Percentiles rank a stretch among this genome's conserved stretches.
phyloP scores from a whole-genome alignment of 2,113 vertebrate genomes.

The Chroicocephalus ridibundus region DNA sequence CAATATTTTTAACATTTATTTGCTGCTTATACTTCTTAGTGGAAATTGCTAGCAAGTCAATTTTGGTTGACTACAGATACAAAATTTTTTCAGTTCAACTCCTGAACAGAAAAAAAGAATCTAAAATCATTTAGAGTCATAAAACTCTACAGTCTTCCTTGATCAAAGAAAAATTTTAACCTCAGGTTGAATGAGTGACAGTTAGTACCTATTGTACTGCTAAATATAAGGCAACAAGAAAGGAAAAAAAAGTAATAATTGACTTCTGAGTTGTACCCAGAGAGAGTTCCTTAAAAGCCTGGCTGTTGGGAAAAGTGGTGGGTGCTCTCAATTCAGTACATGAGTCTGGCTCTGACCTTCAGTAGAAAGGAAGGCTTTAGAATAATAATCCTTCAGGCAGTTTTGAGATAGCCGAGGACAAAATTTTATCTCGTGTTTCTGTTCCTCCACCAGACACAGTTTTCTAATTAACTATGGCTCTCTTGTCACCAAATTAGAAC shows the following conservation, averaged over 20 bases:
- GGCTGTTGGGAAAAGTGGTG: neutral
- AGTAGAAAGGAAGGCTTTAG: neutral
- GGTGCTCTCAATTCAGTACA: neutral
- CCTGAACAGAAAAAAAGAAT: neutral
- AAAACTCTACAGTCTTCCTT: neutral
- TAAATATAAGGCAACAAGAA: neutral
- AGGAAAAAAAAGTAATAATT: neutral
- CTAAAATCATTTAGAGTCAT: neutral
- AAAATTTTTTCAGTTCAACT: neutral
- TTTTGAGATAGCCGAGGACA: neutral
- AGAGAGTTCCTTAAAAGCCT: neutral
- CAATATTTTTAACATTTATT: neutral
- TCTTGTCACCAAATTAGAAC: neutral
- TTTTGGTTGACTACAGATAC: neutral
- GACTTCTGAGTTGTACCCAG: neutral
- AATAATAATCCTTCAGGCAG: neutral
- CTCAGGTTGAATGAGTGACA: neutral
- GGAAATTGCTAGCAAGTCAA: neutral
- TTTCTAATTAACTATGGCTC: neutral
- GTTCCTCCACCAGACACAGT: neutral
- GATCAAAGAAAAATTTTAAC: neutral
- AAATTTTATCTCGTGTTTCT: neutral
- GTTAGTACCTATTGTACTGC: neutral
- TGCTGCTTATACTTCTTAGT: neutral
- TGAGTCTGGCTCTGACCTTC: neutral